These are phyloP conservation scores for Uloborus plumipes DNA, from an alignment of 2,888 invertebrate genomes.

Conservation along the genomic window DNA sequence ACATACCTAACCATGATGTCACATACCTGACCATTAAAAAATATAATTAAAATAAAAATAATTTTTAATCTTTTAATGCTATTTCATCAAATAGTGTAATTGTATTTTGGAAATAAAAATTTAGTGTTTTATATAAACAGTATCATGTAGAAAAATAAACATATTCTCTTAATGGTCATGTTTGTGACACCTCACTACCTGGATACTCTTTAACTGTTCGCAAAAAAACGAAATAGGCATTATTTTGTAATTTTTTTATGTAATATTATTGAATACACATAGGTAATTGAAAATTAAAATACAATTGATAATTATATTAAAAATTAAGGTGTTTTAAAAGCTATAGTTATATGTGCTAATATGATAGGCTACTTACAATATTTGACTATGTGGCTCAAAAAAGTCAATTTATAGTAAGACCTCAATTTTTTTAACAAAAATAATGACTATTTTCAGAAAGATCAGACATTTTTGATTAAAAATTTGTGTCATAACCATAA, in stretches of 20 bases:
- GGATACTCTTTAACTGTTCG: neutral
- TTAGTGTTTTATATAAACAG: neutral
- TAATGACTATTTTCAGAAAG: neutral
- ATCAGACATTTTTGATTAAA: neutral
- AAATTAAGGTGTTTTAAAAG: neutral
- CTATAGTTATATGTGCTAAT: neutral
- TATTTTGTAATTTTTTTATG: neutral
- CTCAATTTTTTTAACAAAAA: neutral
- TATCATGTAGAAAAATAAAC: too few relatives aligned
- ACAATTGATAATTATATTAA: too few relatives aligned
- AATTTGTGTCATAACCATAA: neutral
- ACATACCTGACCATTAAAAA: neutral
- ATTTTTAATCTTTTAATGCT: neutral
- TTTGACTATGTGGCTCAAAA: neutral
- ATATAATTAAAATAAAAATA: neutral
- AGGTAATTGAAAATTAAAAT: too few relatives aligned
- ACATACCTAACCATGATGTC: constrained; percentile 1
- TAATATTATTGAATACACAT: too few relatives aligned
- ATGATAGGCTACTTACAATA: neutral
- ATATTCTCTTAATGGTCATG: too few relatives aligned
- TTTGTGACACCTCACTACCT: neutral
- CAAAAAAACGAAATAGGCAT: neutral
- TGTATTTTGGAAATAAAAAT: neutral
- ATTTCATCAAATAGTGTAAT: neutral
- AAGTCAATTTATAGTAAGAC: too few relatives aligned